Base-by-base conservation (phyloP, 2,888 invertebrate genomes). In the Pharmacophagus antenor region DNA sequence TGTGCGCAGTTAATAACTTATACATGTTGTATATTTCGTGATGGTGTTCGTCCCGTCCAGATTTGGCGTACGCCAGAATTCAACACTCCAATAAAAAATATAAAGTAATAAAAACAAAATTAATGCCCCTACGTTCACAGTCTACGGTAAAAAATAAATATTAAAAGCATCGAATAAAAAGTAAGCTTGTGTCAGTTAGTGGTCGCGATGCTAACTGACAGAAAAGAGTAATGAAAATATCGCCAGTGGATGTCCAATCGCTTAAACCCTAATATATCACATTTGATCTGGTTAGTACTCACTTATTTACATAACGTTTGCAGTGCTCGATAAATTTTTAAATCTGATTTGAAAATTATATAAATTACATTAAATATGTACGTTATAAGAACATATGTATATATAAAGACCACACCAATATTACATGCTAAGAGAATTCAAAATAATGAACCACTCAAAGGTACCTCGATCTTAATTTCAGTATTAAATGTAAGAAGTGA, bases 391-490 rank as follows among this genome's bases (percentile, higher is more conserved):
- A 88, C 85, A 85, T 73, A 81, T 62, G 23, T 48, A 68, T 63
- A 65, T 85, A 86, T 86, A 81, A 86, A 88, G 84, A 88, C 90
- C 89, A 90, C 90, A 90, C 88, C 90, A 82, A 88, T 85, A 79
- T 79, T 84, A 82, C 80, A 82, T 69, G 73, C 85, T 88, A 90
- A 80, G 82, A 88, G 81, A 86, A 83, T 85, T 80, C 74, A 84
- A 85, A 85, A 79, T 82, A 79, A 85, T 79, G 69, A 78, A 82
- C 85, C 84, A 88, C 88, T 79, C 85, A 84, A 85, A 87, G 80
- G 70, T 67, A 67, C 68, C 66, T 61, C 56, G 58, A 63, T 66
- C 61, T 66, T 58, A 51, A 63, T 53, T 53, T 63, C 67, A 63
- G 70, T 64, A 62, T 25, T 21, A 44, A 42, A 20, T 37, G 42